phyloP scores from a whole-genome alignment of 92 coral and sea anemone genomes.

The Pocillopora grandis region DNA sequence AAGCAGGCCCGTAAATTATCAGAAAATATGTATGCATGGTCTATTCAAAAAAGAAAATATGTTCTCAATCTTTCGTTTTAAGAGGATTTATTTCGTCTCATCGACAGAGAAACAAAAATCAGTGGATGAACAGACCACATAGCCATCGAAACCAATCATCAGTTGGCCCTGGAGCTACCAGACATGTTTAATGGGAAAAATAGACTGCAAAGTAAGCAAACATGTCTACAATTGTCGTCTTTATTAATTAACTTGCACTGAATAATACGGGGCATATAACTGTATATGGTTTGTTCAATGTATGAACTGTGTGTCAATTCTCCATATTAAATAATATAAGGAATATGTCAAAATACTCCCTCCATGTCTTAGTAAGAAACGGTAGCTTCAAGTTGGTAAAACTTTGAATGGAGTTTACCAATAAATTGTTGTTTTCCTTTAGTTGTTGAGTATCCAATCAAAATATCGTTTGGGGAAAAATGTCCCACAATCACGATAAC shows the following conservation, averaged over 20 bases:
- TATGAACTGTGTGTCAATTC: not conserved
- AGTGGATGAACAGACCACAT: constrained; percentile 57
- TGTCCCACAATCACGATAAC: constrained; percentile 49
- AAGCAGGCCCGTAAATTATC: not conserved
- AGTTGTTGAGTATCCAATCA: constrained; percentile 59
- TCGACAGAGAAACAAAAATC: constrained; percentile 59
- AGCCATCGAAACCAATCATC: constrained; percentile 61
- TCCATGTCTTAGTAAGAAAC: not conserved
- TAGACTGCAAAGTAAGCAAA: constrained; percentile 58
- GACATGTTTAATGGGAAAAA: constrained; percentile 46
- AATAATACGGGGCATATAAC: constrained; percentile 22
- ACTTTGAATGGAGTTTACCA: constrained; percentile 5
- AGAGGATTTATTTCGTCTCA: not conserved
- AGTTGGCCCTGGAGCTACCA: constrained; percentile 68
- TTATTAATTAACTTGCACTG: constrained; percentile 17
- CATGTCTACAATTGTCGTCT: constrained; percentile 27
- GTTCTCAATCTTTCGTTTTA: not conserved
- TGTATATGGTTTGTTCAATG: constrained; percentile 24
- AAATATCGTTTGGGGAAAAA: constrained; percentile 48
- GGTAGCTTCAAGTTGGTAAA: constrained; percentile 10
- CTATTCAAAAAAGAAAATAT: not conserved
- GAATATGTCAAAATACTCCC: not conserved
- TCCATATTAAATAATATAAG: not conserved
- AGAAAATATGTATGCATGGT: not conserved
- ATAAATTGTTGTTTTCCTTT: constrained; percentile 18